Percentiles rank a stretch among this genome's conserved stretches.
phyloP scores from a whole-genome alignment of 2,113 vertebrate species.

The Gymnarchus niloticus region DNA sequence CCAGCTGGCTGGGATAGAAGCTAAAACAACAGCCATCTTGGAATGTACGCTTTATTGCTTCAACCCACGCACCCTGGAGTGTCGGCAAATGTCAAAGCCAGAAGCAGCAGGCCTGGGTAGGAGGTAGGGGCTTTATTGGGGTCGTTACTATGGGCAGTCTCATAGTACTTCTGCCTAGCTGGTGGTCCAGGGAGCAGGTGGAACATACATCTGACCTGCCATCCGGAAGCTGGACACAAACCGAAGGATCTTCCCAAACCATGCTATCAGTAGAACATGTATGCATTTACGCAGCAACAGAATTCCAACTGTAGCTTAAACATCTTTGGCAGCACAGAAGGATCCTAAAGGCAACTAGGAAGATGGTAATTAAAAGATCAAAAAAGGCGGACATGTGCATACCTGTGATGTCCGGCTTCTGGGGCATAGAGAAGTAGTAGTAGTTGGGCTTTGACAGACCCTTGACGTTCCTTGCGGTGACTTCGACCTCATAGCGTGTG shows the following conservation, averaged over 20 bases:
- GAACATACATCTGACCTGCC: neutral
- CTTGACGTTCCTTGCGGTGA: slow-evolving; percentile 89
- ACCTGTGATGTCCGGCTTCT: slow-evolving; percentile 97
- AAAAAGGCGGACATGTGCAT: slow-evolving; percentile 38
- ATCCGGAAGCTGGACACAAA: neutral
- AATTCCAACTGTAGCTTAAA: too few species aligned
- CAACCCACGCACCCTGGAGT: neutral
- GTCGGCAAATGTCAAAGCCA: too few species aligned
- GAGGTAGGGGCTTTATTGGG: too few species aligned
- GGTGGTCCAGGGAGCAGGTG: neutral
- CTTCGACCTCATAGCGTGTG: slow-evolving; percentile 91
- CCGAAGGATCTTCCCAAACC: too few species aligned
- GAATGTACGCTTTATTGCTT: neutral
- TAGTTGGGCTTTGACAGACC: slow-evolving; percentile 91
- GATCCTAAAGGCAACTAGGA: neutral
- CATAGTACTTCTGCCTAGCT: neutral
- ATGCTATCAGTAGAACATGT: too few species aligned
- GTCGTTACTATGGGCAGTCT: too few species aligned
- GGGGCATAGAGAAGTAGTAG: slow-evolving; percentile 95
- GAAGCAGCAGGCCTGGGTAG: too few species aligned
- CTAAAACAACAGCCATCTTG: neutral
- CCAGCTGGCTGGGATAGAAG: neutral
- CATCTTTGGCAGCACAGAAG: neutral
- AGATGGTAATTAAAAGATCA: neutral
- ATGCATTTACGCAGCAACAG: too few species aligned